Percentiles rank a stretch among this genome's conserved stretches.
phyloP scores from a whole-genome alignment of 2,113 vertebrate genomes.

The Hippocampus barbouri region DNA sequence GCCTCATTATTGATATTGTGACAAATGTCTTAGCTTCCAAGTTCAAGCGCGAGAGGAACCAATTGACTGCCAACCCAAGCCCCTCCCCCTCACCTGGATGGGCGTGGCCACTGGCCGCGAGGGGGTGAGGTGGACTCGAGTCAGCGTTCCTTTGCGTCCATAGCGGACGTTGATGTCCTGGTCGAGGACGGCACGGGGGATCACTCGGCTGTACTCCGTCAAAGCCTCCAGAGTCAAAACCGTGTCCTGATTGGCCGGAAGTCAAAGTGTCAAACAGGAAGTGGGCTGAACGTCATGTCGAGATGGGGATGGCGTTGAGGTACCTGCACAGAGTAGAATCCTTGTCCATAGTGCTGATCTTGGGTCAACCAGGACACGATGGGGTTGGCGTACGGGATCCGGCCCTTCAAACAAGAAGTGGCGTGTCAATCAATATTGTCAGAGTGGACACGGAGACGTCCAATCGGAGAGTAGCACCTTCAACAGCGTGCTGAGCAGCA shows the following conservation, averaged over 20 bases:
- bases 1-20: no score
- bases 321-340: conserved; percentile 87
- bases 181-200: conserved; percentile 62
- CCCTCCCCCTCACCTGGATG: conserved; percentile 45
- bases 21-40: no score
- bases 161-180: conserved; percentile 79
- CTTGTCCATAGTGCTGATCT: conserved; percentile 83
- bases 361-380: conserved; percentile 86
- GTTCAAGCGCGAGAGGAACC: background rate
- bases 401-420: conserved; percentile 43
- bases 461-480: conserved; percentile 40
- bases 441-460: background rate
- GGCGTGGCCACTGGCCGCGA: conserved; percentile 70
- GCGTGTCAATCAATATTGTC: background rate
- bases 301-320: background rate
- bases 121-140: conserved; percentile 67
- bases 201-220: conserved; percentile 76
- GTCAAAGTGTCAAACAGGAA: background rate
- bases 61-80: background rate
- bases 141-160: conserved; percentile 60
- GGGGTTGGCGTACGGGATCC: conserved; percentile 75
- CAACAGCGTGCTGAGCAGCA: conserved; percentile 74
- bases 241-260: conserved; percentile 74
- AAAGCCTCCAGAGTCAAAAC: conserved; percentile 82
- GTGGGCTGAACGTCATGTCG: background rate